Evolutionary conservation across 2,888 invertebrate species (phyloP).

Genomic region (Drosophila setosimentum): DNA sequence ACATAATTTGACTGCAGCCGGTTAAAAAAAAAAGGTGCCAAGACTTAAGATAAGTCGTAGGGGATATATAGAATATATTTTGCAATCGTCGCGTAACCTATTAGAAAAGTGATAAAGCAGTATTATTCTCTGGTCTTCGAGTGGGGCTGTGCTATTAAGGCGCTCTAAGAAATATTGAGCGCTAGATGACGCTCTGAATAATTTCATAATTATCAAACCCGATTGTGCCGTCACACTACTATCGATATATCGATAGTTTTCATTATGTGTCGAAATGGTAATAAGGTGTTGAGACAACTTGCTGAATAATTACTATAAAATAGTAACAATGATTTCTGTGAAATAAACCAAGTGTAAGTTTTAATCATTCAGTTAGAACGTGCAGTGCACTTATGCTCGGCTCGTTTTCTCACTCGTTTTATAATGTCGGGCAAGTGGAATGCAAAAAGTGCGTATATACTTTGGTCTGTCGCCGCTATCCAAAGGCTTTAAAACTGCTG

Average conservation of each 20-base stretch:
- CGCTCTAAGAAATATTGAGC: background rate
- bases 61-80: background rate
- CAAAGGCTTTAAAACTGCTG: conserved; percentile 36
- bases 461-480: conserved; percentile 30
- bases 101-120: too few relatives aligned
- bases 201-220: background rate
- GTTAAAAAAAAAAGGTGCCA: background rate
- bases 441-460: conserved; percentile 18
- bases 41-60: background rate
- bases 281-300: conserved; percentile 23
- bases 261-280: conserved; percentile 25
- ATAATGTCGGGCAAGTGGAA: background rate
- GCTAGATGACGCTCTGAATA: background rate
- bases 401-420: background rate
- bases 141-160: background rate
- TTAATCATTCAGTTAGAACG: background rate
- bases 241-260: conserved; percentile 34
- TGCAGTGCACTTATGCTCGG: background rate
- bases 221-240: conserved; percentile 17
- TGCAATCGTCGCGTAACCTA: too few relatives aligned
- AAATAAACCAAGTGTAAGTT: conserved; percentile 51
- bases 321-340: conserved; percentile 27
- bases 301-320: conserved; percentile 13
- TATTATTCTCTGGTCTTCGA: conserved; percentile 2
- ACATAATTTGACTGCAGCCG: background rate